Evolutionary conservation across 2,113 vertebrate genomes (phyloP).

Genomic region (Stegostoma tigrinum): DNA sequence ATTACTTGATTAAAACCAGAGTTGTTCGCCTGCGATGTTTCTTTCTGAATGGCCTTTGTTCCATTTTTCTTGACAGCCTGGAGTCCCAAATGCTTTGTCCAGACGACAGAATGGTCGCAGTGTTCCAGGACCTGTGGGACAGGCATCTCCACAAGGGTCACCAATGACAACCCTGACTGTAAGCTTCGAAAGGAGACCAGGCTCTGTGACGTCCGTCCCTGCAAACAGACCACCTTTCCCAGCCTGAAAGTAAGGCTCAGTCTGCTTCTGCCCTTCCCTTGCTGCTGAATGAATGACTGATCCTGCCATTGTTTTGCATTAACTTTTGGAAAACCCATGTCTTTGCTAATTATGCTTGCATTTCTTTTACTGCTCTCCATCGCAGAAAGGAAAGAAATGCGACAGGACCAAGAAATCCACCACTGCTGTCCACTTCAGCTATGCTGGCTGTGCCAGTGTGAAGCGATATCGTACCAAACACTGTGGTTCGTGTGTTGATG

Average conservation of each 20-base stretch:
- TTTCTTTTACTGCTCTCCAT: slow-evolving; percentile 39
- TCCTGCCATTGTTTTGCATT: not conserved
- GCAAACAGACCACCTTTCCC: slow-evolving; percentile 73
- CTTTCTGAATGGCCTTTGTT: not conserved
- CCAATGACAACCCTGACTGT: slow-evolving; percentile 88
- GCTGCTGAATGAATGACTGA: not conserved
- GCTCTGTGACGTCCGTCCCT: slow-evolving; percentile 90
- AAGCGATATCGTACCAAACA: slow-evolving; percentile 91
- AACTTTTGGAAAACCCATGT: not conserved
- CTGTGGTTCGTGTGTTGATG: slow-evolving; percentile 88
- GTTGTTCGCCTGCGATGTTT: too few relatives aligned
- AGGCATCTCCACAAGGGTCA: slow-evolving; percentile 90
- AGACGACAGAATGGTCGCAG: slow-evolving; percentile 94
- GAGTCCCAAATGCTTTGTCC: slow-evolving; percentile 83
- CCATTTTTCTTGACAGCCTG: slow-evolving; percentile 53
- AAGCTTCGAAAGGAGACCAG: slow-evolving; percentile 86
- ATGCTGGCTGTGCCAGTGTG: slow-evolving; percentile 83
- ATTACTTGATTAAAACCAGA: not conserved
- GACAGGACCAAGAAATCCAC: slow-evolving; percentile 82
- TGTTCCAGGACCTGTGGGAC: slow-evolving; percentile 94
- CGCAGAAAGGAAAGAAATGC: slow-evolving; percentile 95
- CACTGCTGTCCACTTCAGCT: slow-evolving; percentile 72
- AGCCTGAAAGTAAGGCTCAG: slow-evolving; percentile 80
- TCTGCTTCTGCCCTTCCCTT: not conserved
- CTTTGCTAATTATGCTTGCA: not conserved